Evolutionary conservation across 2,797 vertebrate genomes (phyloP).

Genomic region (Siniperca undulata): DNA sequence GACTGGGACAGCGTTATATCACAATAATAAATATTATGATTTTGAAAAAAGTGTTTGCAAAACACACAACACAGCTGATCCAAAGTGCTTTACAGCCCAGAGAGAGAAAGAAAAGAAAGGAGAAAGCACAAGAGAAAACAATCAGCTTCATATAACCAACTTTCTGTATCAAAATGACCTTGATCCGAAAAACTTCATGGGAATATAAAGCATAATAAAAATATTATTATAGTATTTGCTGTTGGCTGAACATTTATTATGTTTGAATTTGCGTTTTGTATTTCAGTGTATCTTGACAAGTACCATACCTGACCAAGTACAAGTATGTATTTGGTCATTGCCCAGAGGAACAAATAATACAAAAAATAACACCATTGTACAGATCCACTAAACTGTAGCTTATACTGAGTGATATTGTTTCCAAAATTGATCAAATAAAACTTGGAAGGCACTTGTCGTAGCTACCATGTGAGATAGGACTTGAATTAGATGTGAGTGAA

Average conservation of each 20-base stretch:
- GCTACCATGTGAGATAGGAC: conserved; percentile 45
- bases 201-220: not conserved
- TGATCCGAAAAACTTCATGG: not conserved
- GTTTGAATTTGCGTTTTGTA: not conserved
- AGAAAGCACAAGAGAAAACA: not conserved
- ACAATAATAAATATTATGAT: not conserved
- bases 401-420: not conserved
- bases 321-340: not conserved
- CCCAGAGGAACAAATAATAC: not conserved
- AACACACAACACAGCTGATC: not conserved
- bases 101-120: not conserved
- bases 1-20: not conserved
- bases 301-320: not conserved
- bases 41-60: not conserved
- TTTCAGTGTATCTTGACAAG: not conserved
- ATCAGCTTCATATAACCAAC: not conserved
- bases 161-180: not conserved
- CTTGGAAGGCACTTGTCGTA: conserved; percentile 1
- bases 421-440: not conserved
- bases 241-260: not conserved
- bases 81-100: not conserved
- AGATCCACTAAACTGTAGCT: not conserved
- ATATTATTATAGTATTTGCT: too few relatives aligned
- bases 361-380: not conserved
- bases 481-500: conserved; percentile 51